Conservation (phyloP, 2,113 vertebrate species). For the Ciconia maguari region DNA sequence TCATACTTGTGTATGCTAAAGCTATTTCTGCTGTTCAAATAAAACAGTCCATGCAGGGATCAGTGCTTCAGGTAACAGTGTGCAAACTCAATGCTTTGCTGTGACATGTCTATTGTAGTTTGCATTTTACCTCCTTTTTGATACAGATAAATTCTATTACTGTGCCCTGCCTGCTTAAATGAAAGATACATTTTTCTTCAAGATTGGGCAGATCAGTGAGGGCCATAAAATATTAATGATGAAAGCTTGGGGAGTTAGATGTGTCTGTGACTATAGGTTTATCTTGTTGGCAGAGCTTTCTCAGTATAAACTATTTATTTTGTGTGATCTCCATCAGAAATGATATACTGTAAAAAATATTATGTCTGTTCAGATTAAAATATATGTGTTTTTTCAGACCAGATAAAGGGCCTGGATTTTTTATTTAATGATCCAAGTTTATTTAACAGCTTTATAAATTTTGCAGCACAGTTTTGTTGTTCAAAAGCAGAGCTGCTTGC, state of each 20-base stretch:
- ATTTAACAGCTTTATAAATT: constrained; percentile 8
- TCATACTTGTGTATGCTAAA: background rate
- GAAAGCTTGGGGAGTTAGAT: constrained; percentile 71
- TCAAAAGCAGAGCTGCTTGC: background rate
- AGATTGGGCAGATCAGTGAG: constrained; percentile 65
- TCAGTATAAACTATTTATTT: constrained; percentile 32
- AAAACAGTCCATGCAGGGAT: background rate
- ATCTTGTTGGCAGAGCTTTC: constrained; percentile 35
- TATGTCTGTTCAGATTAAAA: constrained; percentile 26
- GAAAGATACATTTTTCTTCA: constrained; percentile 79
- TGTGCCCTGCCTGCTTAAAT: constrained; percentile 68
- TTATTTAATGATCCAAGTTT: constrained; percentile 26
- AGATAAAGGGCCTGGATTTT: constrained; percentile 22
- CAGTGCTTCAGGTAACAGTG: background rate
- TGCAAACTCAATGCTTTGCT: constrained; percentile 26
- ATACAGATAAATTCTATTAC: constrained; percentile 58
- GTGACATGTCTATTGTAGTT: constrained; percentile 4
- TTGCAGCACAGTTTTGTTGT: background rate
- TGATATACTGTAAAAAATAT: background rate
- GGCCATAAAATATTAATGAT: constrained; percentile 84
- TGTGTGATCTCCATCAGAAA: constrained; percentile 28
- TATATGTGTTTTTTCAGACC: background rate
- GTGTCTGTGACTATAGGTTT: constrained; percentile 61
- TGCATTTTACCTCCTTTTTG: constrained; percentile 37
- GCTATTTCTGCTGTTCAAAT: background rate